Percentiles rank a stretch among this genome's conserved stretches.
These are phyloP conservation scores for Dicrostonyx torquatus DNA, from an alignment of 2,797 vertebrate genomes.

Conservation along the genomic window DNA sequence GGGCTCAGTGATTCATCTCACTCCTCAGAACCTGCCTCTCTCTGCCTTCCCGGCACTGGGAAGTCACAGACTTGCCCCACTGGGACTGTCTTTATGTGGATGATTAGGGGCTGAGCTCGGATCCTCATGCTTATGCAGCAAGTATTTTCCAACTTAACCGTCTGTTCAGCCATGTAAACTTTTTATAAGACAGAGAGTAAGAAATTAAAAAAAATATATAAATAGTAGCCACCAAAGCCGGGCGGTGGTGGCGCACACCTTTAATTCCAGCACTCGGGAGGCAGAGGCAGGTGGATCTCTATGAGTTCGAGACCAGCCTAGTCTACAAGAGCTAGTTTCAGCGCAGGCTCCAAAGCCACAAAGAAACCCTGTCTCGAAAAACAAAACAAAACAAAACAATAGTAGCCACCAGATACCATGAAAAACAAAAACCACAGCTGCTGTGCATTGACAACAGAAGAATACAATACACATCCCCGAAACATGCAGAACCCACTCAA, in stretches of 20 bases:
- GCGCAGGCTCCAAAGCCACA: no score
- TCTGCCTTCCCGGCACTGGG: not conserved
- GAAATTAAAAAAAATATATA: not conserved
- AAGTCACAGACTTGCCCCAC: not conserved
- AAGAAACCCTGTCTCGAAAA: no score
- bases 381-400: no score
- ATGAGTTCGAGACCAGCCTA: no score
- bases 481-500: not conserved
- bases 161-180: no score
- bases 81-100: not conserved
- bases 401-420: not conserved
- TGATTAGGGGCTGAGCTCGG: not conserved
- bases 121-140: not conserved
- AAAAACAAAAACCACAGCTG: not conserved
- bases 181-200: not conserved
- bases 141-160: not conserved
- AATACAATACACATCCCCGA: not conserved
- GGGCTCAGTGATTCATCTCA: not conserved
- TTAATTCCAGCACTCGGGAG: no score
- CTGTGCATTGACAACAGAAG: not conserved
- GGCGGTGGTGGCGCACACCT: no score
- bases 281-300: no score
- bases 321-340: no score
- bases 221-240: not conserved
- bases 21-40: no score